phyloP scores from a whole-genome alignment of 2,888 invertebrate species.

The Stramonita haemastoma region DNA sequence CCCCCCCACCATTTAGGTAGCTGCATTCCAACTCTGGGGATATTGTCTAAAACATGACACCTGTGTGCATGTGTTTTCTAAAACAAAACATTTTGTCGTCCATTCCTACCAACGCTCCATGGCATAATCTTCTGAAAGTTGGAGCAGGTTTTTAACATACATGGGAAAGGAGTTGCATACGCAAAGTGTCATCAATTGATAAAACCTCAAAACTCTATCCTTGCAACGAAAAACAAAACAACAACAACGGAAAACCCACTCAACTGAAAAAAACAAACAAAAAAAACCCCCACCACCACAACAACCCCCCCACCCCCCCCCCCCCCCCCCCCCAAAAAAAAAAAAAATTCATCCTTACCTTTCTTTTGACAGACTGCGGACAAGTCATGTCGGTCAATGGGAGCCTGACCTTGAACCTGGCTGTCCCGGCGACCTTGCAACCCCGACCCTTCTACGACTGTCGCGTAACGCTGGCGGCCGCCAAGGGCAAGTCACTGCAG shows the following conservation, averaged over 20 bases:
- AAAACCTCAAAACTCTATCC: neutral
- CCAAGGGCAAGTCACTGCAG: neutral
- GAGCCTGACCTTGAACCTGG: neutral
- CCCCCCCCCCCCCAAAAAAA: neutral
- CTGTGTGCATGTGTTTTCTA: too few relatives aligned
- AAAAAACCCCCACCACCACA: neutral
- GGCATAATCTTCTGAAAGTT: too few relatives aligned
- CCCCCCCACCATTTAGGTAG: too few relatives aligned
- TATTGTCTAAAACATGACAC: too few relatives aligned
- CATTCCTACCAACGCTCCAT: too few relatives aligned
- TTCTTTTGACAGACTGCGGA: neutral
- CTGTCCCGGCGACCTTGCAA: neutral
- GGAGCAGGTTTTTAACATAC: too few relatives aligned
- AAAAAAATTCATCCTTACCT: neutral
- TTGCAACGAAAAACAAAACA: neutral
- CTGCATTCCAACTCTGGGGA: too few relatives aligned
- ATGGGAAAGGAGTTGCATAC: too few relatives aligned
- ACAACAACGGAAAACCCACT: too few relatives aligned
- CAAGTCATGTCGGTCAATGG: neutral
- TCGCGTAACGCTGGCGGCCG: conserved; percentile 2
- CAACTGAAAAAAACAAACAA: neutral
- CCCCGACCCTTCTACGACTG: conserved; percentile 22
- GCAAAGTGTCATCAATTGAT: too few relatives aligned
- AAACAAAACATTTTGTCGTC: too few relatives aligned
- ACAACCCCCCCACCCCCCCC: neutral